Conservation (phyloP, 1,140 invertebrate genomes). For the Scylla paramamosain region DNA sequence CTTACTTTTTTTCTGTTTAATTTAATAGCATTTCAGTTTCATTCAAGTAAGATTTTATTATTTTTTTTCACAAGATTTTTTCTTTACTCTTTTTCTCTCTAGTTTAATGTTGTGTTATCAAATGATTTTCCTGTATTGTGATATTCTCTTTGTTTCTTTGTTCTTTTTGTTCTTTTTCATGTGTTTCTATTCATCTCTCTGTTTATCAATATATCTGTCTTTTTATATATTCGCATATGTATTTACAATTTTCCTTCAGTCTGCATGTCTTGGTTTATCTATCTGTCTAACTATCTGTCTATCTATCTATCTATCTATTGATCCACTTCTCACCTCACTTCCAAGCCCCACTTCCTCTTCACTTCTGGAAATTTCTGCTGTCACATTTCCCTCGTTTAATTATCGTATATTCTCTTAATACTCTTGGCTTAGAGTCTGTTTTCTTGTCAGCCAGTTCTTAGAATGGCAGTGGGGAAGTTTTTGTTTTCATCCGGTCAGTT, state of each 20-base stretch:
- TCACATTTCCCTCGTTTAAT: no score
- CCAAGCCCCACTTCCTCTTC: no score
- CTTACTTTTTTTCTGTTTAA: no score
- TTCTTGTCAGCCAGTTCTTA: not conserved
- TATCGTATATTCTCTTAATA: not conserved
- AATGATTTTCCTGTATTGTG: no score
- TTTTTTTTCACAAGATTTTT: not conserved
- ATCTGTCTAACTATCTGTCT: slow-evolving; percentile 26
- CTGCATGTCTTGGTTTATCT: not conserved
- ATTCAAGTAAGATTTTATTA: no score
- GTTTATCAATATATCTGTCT: no score
- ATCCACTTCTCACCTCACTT: not conserved
- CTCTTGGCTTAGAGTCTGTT: not conserved
- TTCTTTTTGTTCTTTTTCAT: not conserved
- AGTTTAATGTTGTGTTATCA: no score
- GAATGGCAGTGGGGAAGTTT: no score
- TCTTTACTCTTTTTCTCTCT: not conserved
- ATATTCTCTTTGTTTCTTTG: not conserved
- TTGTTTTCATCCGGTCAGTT: not conserved
- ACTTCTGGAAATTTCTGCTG: no score
- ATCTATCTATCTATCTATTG: slow-evolving; percentile 27
- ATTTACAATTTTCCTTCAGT: no score
- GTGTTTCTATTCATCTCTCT: not conserved
- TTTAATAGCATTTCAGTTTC: no score
- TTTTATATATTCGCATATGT: no score